These are phyloP conservation scores for Masticophis lateralis DNA, from an alignment of 2,797 vertebrate genomes.

Conservation along the genomic window DNA sequence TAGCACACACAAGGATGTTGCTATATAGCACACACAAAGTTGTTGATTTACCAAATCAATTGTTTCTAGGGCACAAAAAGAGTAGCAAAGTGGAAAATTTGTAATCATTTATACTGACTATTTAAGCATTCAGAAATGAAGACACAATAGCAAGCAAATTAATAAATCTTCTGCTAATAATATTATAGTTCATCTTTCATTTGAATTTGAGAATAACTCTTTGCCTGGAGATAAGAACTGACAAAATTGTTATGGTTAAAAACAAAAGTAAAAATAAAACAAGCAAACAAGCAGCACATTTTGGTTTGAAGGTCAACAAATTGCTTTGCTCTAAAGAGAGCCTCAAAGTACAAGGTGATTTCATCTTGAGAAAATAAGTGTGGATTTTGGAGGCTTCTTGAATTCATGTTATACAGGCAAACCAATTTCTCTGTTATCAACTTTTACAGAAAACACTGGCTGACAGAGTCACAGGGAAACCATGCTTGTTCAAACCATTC, in stretches of 20 bases:
- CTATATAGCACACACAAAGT: too few species aligned
- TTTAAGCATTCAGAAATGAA: slow-evolving; percentile 45
- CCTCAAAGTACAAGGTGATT: slow-evolving; percentile 27
- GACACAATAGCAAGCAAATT: slow-evolving; percentile 8
- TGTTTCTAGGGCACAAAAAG: slow-evolving; percentile 1
- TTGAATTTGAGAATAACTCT: slow-evolving; percentile 31
- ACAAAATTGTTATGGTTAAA: slow-evolving; percentile 27
- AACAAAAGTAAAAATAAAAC: slow-evolving; percentile 41
- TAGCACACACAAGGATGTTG: too few species aligned
- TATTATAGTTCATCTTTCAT: slow-evolving; percentile 41
- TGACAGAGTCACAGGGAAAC: not conserved
- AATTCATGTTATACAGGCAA: slow-evolving; percentile 33
- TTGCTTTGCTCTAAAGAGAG: slow-evolving; percentile 37
- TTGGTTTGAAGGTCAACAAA: slow-evolving; percentile 35
- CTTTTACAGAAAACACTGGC: not conserved
- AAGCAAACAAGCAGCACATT: slow-evolving; percentile 1
- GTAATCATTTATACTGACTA: not conserved
- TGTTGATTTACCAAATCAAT: slow-evolving; percentile 34
- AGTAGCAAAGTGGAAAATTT: not conserved
- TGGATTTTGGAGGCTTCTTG: slow-evolving; percentile 23
- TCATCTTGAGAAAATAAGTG: slow-evolving; percentile 26
- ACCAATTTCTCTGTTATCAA: not conserved
- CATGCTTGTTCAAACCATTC: not conserved
- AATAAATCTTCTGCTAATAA: slow-evolving; percentile 10
- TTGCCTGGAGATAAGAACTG: slow-evolving; percentile 10